Percentiles rank a stretch among this genome's conserved stretches.
Evolutionary conservation across 2,797 vertebrate genomes (phyloP).

Genomic region (Darevskia mixta): DNA sequence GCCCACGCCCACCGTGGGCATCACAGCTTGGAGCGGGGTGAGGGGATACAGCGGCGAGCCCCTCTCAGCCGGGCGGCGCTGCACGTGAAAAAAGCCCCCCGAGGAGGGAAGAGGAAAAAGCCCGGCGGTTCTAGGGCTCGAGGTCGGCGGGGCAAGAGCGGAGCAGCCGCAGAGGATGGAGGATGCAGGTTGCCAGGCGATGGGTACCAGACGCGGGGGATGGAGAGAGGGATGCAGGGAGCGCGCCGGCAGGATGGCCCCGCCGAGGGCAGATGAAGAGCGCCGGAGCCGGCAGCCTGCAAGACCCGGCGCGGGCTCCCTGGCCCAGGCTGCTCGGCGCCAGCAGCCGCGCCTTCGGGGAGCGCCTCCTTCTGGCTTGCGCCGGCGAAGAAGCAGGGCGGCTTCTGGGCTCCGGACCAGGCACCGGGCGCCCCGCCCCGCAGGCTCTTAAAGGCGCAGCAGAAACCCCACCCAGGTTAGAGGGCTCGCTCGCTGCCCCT

Average conservation of each 20-base stretch:
- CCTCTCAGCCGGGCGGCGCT: not conserved
- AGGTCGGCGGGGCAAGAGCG: not conserved
- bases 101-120: not conserved
- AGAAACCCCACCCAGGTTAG: not conserved
- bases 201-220: not conserved
- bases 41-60: not conserved
- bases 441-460: not conserved
- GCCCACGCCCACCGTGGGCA: constrained; percentile 2
- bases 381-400: not conserved
- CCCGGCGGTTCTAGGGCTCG: not conserved
- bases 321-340: no score
- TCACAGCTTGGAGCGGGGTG: no score
- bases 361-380: no score
- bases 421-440: not conserved
- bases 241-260: not conserved
- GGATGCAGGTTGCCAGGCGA: not conserved
- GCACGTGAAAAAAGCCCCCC: not conserved
- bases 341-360: not conserved
- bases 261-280: not conserved
- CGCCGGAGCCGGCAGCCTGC: no score
- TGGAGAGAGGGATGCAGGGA: no score
- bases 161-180: not conserved
- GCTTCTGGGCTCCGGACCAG: not conserved
- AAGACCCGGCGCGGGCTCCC: no score
- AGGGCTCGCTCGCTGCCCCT: no score